Base-by-base conservation (phyloP, 2,797 vertebrate genomes). In the Brotula barbata region DNA sequence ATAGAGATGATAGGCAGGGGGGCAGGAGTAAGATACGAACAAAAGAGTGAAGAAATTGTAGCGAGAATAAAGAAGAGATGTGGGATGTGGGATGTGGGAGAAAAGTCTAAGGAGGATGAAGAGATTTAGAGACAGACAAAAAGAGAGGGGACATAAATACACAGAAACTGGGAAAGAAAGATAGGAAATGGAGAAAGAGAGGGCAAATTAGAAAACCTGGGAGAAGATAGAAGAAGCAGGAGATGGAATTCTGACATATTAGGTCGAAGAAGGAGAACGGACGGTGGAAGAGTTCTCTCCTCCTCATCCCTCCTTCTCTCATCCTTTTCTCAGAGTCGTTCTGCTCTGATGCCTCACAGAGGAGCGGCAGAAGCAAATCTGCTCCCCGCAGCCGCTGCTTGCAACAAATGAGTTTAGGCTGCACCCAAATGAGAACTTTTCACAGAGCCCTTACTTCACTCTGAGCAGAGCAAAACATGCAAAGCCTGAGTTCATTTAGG, bases 331-430 rank as follows among this genome's bases (percentile, higher is more conserved):
- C 56, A 21, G 67, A 77, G 74, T 58, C 31, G 88, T 89, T 91
- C 86, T 84, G 87, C 89, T 88, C 80, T 23, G 81, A 70, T 87
- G 88, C 69, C 63, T 88, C 81, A 64, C 81, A 77, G 85, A 86
- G 83, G 73, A 80, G 78, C 41, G 12, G 73, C 70, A 21, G 69
- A 81, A 65, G 84, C 77, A 89, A 87, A 90, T 87, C 88, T 80
- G 75, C 81, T 86, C 78, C 73, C 77, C 80, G 71, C 85, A 85
- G 87, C 79, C 80, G 42, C 77, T 75, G 65, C 65, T 70, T 44
- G 72, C 68, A 60, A 78, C 84, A 88, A 87, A 89, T 88, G 81
- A 85, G 83, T 84, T 79, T 67, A 73, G 81, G 67, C 76, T 76
- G 75, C 75, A 84, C 68, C 79, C 75, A 85, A 86, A 88, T 88